Conservation (phyloP, 2,113 vertebrate genomes). For the Leucopsar rothschildi region DNA sequence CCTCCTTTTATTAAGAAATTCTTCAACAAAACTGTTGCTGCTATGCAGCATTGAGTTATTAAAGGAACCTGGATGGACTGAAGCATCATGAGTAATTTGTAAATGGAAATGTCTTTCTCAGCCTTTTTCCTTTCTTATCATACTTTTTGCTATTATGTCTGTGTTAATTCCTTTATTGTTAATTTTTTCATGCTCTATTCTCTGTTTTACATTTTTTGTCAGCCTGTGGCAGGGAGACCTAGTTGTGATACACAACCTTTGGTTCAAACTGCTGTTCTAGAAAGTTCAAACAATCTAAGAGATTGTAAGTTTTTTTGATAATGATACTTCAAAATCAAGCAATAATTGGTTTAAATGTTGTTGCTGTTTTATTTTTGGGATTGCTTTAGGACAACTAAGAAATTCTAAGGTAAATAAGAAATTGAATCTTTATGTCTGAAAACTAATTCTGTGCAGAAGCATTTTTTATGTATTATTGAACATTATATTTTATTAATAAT, state of each 20-base stretch:
- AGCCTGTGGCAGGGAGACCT: background rate
- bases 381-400: background rate
- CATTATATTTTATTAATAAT: background rate
- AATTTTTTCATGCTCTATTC: background rate
- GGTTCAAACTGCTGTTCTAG: background rate
- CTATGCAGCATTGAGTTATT: background rate
- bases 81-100: background rate
- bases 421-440: background rate
- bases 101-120: background rate
- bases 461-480: background rate
- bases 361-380: background rate
- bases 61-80: background rate
- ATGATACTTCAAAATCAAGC: background rate
- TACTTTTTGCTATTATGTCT: background rate
- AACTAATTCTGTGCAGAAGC: background rate
- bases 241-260: background rate
- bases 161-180: background rate
- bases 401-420: background rate
- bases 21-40: background rate
- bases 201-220: background rate
- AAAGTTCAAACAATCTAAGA: background rate
- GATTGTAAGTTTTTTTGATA: background rate
- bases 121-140: background rate
- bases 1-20: background rate
- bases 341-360: background rate